phyloP scores from a whole-genome alignment of 2,797 vertebrate genomes.

The Sus cebifrons region DNA sequence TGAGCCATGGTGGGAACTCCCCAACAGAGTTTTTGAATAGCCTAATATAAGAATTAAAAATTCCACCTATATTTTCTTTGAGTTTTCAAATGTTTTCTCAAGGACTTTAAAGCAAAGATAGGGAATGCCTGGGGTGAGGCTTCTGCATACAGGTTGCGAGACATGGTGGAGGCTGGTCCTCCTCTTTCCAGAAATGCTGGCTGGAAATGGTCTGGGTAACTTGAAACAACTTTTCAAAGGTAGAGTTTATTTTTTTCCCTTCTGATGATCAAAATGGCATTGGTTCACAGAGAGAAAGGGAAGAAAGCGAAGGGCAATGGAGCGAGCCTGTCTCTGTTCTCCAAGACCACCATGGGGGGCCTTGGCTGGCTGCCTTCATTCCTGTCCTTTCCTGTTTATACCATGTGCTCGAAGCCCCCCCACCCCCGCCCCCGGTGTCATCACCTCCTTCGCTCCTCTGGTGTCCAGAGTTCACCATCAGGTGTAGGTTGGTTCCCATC shows the following conservation, averaged over 20 bases:
- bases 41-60: background rate
- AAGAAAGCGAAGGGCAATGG: background rate
- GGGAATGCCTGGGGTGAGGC: rapidly evolving
- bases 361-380: background rate
- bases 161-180: background rate
- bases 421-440: background rate
- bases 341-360: background rate
- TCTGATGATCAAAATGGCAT: background rate
- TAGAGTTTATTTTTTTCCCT: background rate
- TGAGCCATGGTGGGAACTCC: too few species aligned
- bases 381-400: background rate
- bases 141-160: background rate
- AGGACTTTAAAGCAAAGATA: too few species aligned
- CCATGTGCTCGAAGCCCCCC: background rate
- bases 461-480: background rate
- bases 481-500: background rate
- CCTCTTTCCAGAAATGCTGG: background rate
- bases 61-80: background rate
- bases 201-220: background rate
- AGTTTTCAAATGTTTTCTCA: background rate
- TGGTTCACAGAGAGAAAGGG: background rate
- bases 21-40: background rate
- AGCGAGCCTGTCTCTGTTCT: too few species aligned
- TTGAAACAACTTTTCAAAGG: background rate
- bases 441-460: background rate